Percentiles rank a stretch among this genome's conserved stretches.
phyloP scores from a whole-genome alignment of 1,140 invertebrate species.

The Spodoptera frugiperda region DNA sequence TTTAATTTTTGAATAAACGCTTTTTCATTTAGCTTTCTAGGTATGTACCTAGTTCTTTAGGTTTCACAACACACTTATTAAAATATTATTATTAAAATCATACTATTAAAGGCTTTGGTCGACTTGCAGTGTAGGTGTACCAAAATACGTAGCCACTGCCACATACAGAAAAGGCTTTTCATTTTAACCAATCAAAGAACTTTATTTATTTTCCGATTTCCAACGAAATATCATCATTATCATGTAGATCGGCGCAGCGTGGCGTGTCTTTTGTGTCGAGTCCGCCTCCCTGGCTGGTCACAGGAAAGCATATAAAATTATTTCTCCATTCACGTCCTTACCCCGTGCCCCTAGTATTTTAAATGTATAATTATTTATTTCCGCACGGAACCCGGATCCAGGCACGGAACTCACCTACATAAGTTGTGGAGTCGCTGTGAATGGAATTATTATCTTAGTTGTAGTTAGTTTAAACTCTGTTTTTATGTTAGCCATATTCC shows the following conservation, averaged over 20 bases:
- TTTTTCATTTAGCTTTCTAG: no score
- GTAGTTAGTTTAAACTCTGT: no score
- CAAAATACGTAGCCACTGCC: no score
- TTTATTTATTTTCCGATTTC: neutral
- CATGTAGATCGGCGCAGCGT: conserved; percentile 11
- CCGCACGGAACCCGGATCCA: conserved; percentile 27
- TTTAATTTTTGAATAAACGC: no score
- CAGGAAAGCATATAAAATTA: conserved; percentile 25
- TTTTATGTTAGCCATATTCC: no score
- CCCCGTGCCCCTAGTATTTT: conserved; percentile 9
- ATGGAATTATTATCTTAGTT: neutral
- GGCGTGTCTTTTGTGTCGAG: conserved; percentile 11
- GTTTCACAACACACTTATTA: no score
- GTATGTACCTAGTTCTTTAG: no score
- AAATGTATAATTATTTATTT: conserved; percentile 39
- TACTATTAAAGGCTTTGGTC: no score
- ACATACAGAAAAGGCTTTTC: no score
- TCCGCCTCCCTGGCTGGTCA: neutral
- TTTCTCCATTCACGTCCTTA: conserved; percentile 20
- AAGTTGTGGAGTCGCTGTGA: conserved; percentile 9
- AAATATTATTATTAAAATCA: no score
- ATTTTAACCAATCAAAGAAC: no score
- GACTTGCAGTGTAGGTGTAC: no score
- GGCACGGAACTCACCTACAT: conserved; percentile 17
- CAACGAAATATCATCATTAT: conserved; percentile 4